Evolutionary conservation across 2,113 vertebrate species (phyloP), one percentile per base, ranked within the genome.

Genomic region (Labeo rohita): DNA sequence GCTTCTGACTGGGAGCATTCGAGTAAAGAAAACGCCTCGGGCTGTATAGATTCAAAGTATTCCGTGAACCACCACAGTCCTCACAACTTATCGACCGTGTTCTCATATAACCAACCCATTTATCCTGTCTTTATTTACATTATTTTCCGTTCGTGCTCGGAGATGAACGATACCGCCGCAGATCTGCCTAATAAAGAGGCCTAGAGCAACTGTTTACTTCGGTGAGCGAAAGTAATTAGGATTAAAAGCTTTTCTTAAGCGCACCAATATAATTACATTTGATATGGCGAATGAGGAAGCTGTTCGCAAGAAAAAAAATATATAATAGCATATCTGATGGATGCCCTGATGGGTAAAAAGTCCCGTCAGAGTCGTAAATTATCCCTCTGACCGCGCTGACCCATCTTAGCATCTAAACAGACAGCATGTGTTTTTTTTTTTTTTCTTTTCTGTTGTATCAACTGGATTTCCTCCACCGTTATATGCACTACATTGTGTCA

Each of bases 231-330:
- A 84, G 84, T 80, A 80, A 88, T 90, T 88, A 90, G 87, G 87
- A 90, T 90, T 90, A 90, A 86, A 70, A 77, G 82, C 74, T 80
- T 84, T 85, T 88, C 85, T 87, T 79, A 79, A 59, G 75, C 75
- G 56, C 61, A 68, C 61, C 84, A 66, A 61, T 77, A 39, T 82
- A 89, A 87, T 89, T 87, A 84, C 75, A 56, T 78, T 45, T 52
- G 74, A 79, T 78, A 80, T 36, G 80, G 77, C 43, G 70, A n/a
- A 56, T 78, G 81, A 73, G 45, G 80, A 72, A 47, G 74, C 85
- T 47, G 66, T 80, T 77, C 59, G 73, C 36, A 13, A 28, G n/a
- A n/a, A 45, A 28, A 43, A 13, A 56, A 21, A 18, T 11, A 15
- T 34, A 61, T 39, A 23, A 83, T 50, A 52, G 63, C 61, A 52